These are phyloP conservation scores for Craniophora ligustri DNA, from an alignment of 2,888 invertebrate species.

Conservation along the genomic window DNA sequence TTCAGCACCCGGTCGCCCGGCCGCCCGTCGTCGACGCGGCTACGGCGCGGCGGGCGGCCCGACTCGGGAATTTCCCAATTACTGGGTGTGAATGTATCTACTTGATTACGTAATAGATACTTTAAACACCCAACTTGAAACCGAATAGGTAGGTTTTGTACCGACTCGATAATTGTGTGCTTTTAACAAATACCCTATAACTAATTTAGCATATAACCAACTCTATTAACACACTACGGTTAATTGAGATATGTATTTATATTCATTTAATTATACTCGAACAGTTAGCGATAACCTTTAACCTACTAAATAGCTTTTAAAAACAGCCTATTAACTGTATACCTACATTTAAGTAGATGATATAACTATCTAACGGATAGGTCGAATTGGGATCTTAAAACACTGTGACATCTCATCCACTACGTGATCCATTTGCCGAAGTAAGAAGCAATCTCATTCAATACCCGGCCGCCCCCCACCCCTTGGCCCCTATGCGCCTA, in stretches of 20 bases:
- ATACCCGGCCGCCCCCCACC: conserved; percentile 78
- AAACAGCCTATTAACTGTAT: conserved; percentile 36
- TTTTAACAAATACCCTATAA: conserved; percentile 16
- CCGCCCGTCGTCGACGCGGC: conserved; percentile 72
- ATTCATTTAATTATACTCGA: conserved; percentile 5
- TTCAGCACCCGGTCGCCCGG: conserved; percentile 74
- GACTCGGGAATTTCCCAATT: conserved; percentile 87
- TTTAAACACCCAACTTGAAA: conserved; percentile 53
- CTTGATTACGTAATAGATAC: conserved; percentile 80
- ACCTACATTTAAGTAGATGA: conserved; percentile 54
- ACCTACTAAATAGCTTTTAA: conserved; percentile 15
- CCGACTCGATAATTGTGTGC: conserved; percentile 31
- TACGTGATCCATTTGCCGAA: conserved; percentile 89
- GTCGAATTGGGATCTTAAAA: conserved; percentile 88
- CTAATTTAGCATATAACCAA: conserved; percentile 17
- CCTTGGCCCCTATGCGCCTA: conserved; percentile 60
- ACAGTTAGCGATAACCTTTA: conserved; percentile 13
- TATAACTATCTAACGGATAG: conserved; percentile 75
- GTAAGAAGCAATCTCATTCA: conserved; percentile 90
- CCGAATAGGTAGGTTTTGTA: conserved; percentile 35
- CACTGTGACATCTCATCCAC: conserved; percentile 89
- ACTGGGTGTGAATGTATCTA: conserved; percentile 85
- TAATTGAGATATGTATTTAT: conserved; percentile 8
- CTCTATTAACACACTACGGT: conserved; percentile 5
- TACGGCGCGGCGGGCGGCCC: conserved; percentile 70